Evolutionary conservation across 2,113 vertebrate genomes (phyloP).

Genomic region (Pterocles gutturalis): DNA sequence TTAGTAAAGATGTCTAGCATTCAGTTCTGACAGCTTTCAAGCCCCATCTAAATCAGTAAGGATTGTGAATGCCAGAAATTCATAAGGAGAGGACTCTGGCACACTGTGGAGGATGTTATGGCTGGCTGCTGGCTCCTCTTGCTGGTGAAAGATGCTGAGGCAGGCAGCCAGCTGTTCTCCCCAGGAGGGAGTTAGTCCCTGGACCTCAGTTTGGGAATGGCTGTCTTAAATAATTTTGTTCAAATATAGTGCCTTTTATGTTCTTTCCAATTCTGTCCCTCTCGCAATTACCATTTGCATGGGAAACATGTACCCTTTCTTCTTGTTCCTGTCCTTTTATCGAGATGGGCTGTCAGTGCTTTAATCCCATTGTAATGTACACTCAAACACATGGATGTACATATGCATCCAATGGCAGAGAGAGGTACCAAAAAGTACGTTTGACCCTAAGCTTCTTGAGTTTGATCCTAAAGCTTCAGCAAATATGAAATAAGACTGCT

Average conservation of each 20-base stretch:
- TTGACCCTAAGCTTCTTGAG: background rate
- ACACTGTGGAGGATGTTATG: conserved; percentile 11
- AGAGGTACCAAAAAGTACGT: background rate
- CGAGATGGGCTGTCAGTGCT: background rate
- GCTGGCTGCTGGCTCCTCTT: conserved; percentile 55
- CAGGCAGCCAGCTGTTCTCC: conserved; percentile 58
- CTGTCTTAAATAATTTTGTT: conserved; percentile 66
- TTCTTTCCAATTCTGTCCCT: conserved; percentile 49
- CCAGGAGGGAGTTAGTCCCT: conserved; percentile 56
- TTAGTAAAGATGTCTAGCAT: background rate
- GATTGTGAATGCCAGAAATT: conserved; percentile 4
- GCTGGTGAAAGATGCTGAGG: conserved; percentile 46
- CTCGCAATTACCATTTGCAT: conserved; percentile 11
- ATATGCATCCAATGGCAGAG: background rate
- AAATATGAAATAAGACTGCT: background rate
- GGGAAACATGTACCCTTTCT: conserved; percentile 41
- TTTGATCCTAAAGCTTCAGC: background rate
- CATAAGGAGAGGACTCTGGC: background rate
- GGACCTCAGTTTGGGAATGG: conserved; percentile 62
- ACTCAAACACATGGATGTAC: background rate
- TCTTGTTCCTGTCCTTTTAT: conserved; percentile 11
- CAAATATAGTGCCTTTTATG: conserved; percentile 63
- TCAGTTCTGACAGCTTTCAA: conserved; percentile 6
- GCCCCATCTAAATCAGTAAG: background rate
- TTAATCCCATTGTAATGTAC: background rate